phyloP scores from a whole-genome alignment of 2,113 vertebrate genomes.

The Spea bombifrons region DNA sequence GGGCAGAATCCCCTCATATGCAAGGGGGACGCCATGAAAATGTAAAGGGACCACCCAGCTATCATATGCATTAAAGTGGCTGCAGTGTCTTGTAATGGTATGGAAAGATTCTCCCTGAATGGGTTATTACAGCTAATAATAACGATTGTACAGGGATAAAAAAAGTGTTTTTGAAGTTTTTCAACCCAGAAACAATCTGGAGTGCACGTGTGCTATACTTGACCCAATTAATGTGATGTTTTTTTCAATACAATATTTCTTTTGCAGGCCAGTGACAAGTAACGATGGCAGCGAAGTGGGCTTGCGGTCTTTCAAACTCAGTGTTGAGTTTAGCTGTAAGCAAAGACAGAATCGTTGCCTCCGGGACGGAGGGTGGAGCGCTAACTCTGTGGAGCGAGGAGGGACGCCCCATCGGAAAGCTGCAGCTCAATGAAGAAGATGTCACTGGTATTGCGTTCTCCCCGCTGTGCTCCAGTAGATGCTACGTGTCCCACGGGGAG shows the following conservation, averaged over 20 bases:
- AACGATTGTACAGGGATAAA: too few relatives aligned
- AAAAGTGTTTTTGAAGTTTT: too few relatives aligned
- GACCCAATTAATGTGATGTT: too few relatives aligned
- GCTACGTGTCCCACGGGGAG: slow-evolving; percentile 81
- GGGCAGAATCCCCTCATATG: too few relatives aligned
- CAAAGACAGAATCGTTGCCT: slow-evolving; percentile 74
- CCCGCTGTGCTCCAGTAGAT: slow-evolving; percentile 52
- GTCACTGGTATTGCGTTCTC: slow-evolving; percentile 78
- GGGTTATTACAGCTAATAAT: too few relatives aligned
- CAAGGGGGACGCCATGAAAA: too few relatives aligned
- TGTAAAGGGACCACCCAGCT: too few relatives aligned
- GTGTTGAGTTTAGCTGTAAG: slow-evolving; percentile 75
- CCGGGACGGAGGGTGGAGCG: slow-evolving; percentile 82
- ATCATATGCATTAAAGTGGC: too few relatives aligned
- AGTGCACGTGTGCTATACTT: too few relatives aligned
- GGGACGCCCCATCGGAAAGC: slow-evolving; percentile 59
- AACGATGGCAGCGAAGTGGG: slow-evolving; percentile 80
- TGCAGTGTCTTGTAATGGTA: too few relatives aligned
- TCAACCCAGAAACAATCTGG: too few relatives aligned
- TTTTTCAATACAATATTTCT: background rate
- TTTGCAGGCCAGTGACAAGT: slow-evolving; percentile 33
- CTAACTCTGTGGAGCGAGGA: slow-evolving; percentile 77
- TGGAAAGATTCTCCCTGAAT: too few relatives aligned
- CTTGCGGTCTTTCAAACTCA: slow-evolving; percentile 70
- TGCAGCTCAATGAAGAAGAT: slow-evolving; percentile 68